Conservation (phyloP, 2,797 vertebrate genomes). For the Micropoecilia bifurca region DNA sequence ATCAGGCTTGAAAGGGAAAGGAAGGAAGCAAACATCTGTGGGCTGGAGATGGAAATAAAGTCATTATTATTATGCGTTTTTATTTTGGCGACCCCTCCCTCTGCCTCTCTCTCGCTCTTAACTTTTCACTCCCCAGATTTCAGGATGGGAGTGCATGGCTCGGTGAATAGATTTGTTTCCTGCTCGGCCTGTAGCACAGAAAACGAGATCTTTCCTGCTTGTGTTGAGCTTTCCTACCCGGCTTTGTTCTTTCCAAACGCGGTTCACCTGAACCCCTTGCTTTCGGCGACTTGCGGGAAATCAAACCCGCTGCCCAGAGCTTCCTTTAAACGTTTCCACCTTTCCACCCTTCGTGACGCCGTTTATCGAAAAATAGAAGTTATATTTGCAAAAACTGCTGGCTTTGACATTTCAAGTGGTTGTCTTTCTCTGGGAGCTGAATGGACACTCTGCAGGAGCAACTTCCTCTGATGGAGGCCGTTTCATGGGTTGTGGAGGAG, state of each 20-base stretch:
- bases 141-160: constrained; percentile 87
- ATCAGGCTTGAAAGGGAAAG: constrained; percentile 79
- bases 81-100: constrained; percentile 71
- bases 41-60: constrained; percentile 76
- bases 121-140: constrained; percentile 76
- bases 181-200: constrained; percentile 77
- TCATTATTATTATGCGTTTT: constrained; percentile 79
- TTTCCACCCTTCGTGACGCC: not conserved
- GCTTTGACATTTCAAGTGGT: constrained; percentile 57
- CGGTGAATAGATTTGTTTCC: constrained; percentile 83
- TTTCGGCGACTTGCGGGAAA: constrained; percentile 13
- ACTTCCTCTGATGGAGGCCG: constrained; percentile 79
- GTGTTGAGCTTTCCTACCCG: constrained; percentile 51
- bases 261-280: constrained; percentile 63
- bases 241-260: constrained; percentile 57
- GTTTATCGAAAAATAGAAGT: constrained; percentile 3
- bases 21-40: constrained; percentile 79
- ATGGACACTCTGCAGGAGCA: constrained; percentile 71
- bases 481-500: constrained; percentile 48
- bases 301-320: not conserved
- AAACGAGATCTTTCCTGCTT: constrained; percentile 82
- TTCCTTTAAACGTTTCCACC: not conserved
- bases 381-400: constrained; percentile 5
- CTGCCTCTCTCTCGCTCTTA: constrained; percentile 65
- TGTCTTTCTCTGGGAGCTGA: constrained; percentile 72